These are phyloP conservation scores for Cataglyphis cursor DNA, from an alignment of 2,888 invertebrate genomes.

Conservation along the genomic window DNA sequence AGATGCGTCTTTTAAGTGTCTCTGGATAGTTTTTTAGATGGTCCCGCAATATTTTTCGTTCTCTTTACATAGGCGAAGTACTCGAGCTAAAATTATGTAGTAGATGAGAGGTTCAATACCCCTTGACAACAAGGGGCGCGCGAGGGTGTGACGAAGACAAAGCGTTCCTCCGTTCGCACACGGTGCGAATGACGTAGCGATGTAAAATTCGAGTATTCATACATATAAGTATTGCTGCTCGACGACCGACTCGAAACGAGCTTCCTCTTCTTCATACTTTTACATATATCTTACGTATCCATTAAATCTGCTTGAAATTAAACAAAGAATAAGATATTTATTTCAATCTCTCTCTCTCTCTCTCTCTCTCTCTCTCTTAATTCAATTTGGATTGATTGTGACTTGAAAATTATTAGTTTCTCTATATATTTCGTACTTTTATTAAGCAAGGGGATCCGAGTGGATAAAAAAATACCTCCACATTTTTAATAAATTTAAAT, in stretches of 20 bases:
- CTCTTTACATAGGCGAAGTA: not conserved
- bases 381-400: not conserved
- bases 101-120: slow-evolving; percentile 18
- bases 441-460: not conserved
- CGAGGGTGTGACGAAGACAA: slow-evolving; percentile 7
- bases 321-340: not conserved
- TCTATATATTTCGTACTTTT: not conserved
- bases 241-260: not conserved
- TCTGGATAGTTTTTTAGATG: not conserved
- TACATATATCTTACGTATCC: too few relatives aligned
- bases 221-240: not conserved
- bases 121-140: slow-evolving; percentile 7
- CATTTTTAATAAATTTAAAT: not conserved
- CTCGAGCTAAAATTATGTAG: not conserved
- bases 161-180: not conserved
- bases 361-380: not conserved
- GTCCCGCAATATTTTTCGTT: not conserved
- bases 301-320: not conserved
- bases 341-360: not conserved
- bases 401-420: not conserved
- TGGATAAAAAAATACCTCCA: not conserved
- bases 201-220: not conserved
- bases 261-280: too few relatives aligned
- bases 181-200: not conserved
- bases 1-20: not conserved